These are phyloP conservation scores for Staurois parvus DNA, from an alignment of 2,797 vertebrate genomes.

Conservation along the genomic window DNA sequence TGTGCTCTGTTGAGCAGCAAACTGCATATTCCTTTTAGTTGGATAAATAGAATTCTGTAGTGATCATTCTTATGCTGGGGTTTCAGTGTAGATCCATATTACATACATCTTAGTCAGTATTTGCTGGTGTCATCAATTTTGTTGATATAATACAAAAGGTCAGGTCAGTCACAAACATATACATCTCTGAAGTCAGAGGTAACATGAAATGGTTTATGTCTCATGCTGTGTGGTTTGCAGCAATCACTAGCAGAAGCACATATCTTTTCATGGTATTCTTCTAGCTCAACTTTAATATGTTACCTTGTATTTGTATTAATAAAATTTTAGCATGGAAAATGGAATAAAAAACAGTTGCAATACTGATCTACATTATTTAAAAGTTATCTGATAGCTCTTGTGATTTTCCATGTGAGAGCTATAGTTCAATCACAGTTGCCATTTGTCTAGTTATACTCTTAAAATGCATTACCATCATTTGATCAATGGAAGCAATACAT, in stretches of 20 bases:
- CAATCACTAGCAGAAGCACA: constrained; percentile 6
- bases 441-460: no score
- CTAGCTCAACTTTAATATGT: not conserved
- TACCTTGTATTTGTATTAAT: not conserved
- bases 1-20: constrained; percentile 17
- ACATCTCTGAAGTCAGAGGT: constrained; percentile 38
- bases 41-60: constrained; percentile 38
- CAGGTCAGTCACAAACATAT: constrained; percentile 24
- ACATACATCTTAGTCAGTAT: constrained; percentile 40
- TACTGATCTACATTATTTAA: not conserved
- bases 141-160: constrained; percentile 41
- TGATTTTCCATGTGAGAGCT: no score
- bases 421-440: no score
- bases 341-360: not conserved
- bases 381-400: no score
- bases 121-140: constrained; percentile 32
- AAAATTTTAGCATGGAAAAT: not conserved
- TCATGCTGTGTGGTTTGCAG: not conserved
- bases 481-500: no score
- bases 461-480: no score
- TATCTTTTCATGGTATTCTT: constrained; percentile 4
- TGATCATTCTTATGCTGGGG: constrained; percentile 12
- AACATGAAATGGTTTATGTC: constrained; percentile 35
- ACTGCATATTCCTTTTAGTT: constrained; percentile 21
- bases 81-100: constrained; percentile 21